Conservation (phyloP, 2,888 invertebrate genomes). For the Biston betularia region DNA sequence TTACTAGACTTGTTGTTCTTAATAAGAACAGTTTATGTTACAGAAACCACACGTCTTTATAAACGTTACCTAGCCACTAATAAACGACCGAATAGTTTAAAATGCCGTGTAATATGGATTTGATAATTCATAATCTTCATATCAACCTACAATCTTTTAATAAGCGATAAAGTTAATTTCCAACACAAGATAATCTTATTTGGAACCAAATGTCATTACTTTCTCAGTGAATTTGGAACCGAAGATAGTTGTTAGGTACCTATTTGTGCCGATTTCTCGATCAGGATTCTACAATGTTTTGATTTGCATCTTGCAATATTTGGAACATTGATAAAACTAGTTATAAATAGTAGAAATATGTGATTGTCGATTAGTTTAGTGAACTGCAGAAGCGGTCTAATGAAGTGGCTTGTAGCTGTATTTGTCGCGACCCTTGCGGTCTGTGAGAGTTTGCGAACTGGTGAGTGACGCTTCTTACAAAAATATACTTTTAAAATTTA, state of each 20-base stretch:
- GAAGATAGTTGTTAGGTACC: not conserved
- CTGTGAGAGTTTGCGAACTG: not conserved
- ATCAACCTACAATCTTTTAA: not conserved
- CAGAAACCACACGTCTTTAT: too few relatives aligned
- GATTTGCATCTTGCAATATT: conserved; percentile 4
- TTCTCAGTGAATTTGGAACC: not conserved
- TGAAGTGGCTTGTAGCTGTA: conserved; percentile 1
- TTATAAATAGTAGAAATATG: conserved; percentile 3
- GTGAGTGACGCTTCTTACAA: not conserved
- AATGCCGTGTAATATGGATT: not conserved
- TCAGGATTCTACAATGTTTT: not conserved
- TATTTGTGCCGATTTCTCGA: not conserved
- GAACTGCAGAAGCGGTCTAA: not conserved
- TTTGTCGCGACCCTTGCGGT: conserved; percentile 1
- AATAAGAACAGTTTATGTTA: too few relatives aligned
- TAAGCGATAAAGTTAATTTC: conserved; percentile 3
- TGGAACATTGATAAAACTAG: conserved; percentile 6
- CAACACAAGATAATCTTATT: not conserved
- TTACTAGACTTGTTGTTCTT: too few relatives aligned
- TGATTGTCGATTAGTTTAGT: not conserved
- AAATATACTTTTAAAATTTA: too few relatives aligned
- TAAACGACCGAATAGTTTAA: not conserved
- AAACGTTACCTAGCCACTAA: not conserved
- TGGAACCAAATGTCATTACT: not conserved
- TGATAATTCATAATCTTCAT: conserved; percentile 6